Conservation (phyloP, 2,113 vertebrate genomes). For the Enhydra lutris region DNA sequence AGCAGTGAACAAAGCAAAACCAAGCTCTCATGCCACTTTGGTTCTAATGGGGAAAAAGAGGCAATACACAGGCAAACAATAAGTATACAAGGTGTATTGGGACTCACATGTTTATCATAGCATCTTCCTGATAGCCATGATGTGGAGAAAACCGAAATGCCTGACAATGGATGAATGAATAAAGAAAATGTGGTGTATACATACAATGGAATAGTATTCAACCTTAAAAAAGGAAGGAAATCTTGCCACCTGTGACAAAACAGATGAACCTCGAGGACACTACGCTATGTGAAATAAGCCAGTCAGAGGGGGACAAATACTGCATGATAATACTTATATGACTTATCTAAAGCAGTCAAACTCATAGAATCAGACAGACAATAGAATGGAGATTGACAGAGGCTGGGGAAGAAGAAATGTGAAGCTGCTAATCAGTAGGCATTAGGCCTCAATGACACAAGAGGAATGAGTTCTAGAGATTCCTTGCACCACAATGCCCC, state of each 20-base stretch:
- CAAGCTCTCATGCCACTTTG: not conserved
- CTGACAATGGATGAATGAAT: not conserved
- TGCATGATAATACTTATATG: not conserved
- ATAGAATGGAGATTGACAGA: not conserved
- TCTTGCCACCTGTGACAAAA: not conserved
- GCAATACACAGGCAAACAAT: not conserved
- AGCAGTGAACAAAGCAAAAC: not conserved
- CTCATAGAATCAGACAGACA: not conserved
- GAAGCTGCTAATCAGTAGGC: not conserved
- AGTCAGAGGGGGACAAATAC: not conserved
- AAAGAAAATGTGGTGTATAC: not conserved
- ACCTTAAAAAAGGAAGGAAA: not conserved
- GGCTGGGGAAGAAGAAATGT: not conserved
- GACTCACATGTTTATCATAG: not conserved
- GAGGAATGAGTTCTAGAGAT: not conserved
- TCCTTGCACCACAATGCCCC: not conserved
- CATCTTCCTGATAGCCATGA: not conserved
- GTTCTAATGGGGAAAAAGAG: not conserved
- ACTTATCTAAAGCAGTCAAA: not conserved
- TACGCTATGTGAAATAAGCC: not conserved
- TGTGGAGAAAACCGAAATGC: not conserved
- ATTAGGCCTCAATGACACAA: not conserved
- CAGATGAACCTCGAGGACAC: not conserved
- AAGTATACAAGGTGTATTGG: not conserved
- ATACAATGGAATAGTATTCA: not conserved